Evolutionary conservation across 2,113 vertebrate genomes (phyloP).

Genomic region (Laticauda colubrina): DNA sequence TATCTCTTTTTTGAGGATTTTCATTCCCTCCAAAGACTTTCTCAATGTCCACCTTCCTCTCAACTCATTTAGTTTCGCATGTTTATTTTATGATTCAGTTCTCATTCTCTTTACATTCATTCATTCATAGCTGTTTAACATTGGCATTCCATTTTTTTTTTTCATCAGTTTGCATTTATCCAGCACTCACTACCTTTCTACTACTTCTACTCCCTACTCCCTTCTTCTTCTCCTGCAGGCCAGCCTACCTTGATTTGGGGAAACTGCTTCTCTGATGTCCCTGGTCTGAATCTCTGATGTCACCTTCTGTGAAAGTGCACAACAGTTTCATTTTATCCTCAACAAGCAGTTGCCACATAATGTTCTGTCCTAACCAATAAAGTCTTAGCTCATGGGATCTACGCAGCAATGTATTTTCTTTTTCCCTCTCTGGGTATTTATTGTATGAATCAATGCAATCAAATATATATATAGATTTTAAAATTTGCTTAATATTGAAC

Average conservation of each 20-base stretch:
- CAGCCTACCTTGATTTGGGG: slow-evolving; percentile 22
- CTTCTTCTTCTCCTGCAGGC: slow-evolving; percentile 47
- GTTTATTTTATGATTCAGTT: background rate
- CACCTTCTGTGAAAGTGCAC: background rate
- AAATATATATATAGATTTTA: background rate
- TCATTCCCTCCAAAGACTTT: background rate
- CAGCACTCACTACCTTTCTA: background rate
- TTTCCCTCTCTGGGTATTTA: background rate
- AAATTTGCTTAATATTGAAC: background rate
- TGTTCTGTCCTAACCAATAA: slow-evolving; percentile 18
- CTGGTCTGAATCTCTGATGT: background rate
- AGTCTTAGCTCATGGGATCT: background rate
- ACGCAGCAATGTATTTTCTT: background rate
- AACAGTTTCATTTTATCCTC: background rate
- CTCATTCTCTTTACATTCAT: background rate
- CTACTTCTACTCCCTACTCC: background rate
- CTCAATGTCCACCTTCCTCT: background rate
- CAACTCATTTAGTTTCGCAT: background rate
- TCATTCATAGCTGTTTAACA: background rate
- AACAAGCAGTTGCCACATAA: background rate
- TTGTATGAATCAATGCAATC: slow-evolving; percentile 44
- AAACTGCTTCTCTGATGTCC: background rate
- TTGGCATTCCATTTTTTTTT: background rate
- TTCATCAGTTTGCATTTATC: background rate
- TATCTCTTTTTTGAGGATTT: background rate